Evolutionary conservation across 2,113 vertebrate genomes (phyloP).

Genomic region (mouse (Mus musculus)): DNA sequence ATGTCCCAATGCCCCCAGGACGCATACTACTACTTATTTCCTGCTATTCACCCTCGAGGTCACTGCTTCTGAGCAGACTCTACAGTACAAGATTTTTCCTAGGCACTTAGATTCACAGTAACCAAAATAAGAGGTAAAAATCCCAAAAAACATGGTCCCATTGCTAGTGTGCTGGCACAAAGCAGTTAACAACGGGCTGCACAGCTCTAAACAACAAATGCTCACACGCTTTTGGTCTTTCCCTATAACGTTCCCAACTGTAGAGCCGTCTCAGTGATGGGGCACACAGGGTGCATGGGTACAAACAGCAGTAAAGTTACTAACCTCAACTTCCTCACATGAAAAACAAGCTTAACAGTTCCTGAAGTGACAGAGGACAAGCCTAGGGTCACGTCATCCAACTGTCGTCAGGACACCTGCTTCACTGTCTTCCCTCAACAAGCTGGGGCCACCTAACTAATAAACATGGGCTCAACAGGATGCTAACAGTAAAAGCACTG

Average conservation of each 20-base stretch:
- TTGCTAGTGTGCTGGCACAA: background rate
- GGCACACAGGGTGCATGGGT: background rate
- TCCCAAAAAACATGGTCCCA: background rate
- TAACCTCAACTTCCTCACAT: background rate
- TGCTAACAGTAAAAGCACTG: background rate
- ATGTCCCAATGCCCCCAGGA: background rate
- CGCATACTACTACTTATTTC: background rate
- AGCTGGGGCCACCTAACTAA: background rate
- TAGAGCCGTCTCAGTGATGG: background rate
- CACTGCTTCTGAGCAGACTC: background rate
- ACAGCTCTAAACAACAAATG: background rate
- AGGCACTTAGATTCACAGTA: background rate
- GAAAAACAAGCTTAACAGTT: background rate
- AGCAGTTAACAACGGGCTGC: background rate
- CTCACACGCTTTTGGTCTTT: background rate
- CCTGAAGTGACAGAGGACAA: background rate
- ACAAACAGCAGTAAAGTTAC: background rate
- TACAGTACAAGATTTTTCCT: background rate
- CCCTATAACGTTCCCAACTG: background rate
- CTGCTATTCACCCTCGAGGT: background rate
- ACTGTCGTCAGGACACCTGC: no score
- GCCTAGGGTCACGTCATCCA: background rate
- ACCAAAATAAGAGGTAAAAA: slow-evolving; percentile 13
- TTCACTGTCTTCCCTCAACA: background rate
- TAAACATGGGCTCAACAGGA: background rate